Evolutionary conservation across 2,113 vertebrate genomes (phyloP).

Genomic region (Aegotheles bennettii): DNA sequence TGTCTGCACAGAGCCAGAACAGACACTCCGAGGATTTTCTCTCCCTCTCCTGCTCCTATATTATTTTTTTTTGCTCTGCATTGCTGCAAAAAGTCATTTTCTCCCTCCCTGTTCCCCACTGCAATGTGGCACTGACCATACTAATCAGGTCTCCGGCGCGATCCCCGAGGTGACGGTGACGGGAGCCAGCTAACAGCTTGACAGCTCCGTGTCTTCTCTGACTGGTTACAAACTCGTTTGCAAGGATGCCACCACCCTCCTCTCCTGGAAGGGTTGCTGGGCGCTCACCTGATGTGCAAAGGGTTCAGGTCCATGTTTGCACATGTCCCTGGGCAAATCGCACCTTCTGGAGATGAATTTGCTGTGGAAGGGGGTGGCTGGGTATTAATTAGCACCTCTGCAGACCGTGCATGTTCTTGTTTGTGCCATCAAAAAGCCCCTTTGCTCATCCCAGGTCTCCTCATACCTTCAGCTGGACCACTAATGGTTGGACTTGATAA

Average conservation of each 20-base stretch:
- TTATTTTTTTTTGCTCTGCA: background rate
- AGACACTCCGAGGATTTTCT: background rate
- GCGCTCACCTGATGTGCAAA: background rate
- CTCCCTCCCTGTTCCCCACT: background rate
- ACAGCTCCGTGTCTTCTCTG: background rate
- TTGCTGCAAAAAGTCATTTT: background rate
- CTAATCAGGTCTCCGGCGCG: background rate
- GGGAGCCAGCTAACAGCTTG: background rate
- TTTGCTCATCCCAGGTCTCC: background rate
- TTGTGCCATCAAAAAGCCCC: background rate
- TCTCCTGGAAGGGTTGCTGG: background rate
- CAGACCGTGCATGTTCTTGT: rapidly evolving
- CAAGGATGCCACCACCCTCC: background rate
- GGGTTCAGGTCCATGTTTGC: background rate
- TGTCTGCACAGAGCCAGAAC: background rate
- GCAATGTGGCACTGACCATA: background rate
- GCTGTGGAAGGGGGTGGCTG: rapidly evolving
- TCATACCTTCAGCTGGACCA: too few relatives aligned
- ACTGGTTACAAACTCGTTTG: background rate
- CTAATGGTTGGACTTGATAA: too few relatives aligned
- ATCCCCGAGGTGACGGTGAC: rapidly evolving
- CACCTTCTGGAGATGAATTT: background rate
- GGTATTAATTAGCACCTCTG: slow-evolving; percentile 3
- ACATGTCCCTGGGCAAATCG: background rate
- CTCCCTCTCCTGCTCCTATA: background rate